Base-by-base conservation (phyloP, 2,113 vertebrate genomes). In the Centropus bengalensis region DNA sequence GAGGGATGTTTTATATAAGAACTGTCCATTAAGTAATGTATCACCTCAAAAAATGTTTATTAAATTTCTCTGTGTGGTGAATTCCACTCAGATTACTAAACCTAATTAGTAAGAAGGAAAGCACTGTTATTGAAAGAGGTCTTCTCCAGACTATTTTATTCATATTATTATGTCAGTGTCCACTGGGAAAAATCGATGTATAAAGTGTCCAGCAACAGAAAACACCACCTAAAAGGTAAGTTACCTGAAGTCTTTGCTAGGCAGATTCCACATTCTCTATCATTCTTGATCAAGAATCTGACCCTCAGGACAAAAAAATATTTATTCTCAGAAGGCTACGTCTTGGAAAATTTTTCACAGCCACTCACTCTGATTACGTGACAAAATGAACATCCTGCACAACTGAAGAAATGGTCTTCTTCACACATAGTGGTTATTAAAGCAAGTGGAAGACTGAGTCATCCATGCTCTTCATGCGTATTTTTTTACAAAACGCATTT, bases 401-500 rank as follows among this genome's bases (percentile, higher is more conserved):
- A 71, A 36, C 20, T 49, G 45, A 79, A 91, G 18, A 68, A 82
- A 55, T 59, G 7, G 14, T 14, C 67, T 91, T 82, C 30, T 74
- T 90, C 64, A 54, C 19, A 66, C 32, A 38, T 3, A 14, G 14
- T 33, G 13, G 9, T 70, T 52, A 55, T 27, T 24, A 86, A 88
- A 79, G n/a, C 14, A 73, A 60, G 33, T 40, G 27, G 17, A 51
- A 93, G 82, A 86, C 49, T 67, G 67, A 90, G 62, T 85, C 36
- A 82, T 32, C 54, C 30, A 22, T n/a, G 10, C 1, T 75, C 52
- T 68, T 78, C 47, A 30, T 33, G 16, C 0, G 0, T 32, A 32
- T 27, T 74, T 85, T 85, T 58, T 90, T 62, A 45, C 28, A 77
- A 49, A 6, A 52, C 0, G 52, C 0, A 0, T 26, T 69, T 91